Evolutionary conservation across 2,888 invertebrate species (phyloP).

Genomic region (Erebia aethiops): DNA sequence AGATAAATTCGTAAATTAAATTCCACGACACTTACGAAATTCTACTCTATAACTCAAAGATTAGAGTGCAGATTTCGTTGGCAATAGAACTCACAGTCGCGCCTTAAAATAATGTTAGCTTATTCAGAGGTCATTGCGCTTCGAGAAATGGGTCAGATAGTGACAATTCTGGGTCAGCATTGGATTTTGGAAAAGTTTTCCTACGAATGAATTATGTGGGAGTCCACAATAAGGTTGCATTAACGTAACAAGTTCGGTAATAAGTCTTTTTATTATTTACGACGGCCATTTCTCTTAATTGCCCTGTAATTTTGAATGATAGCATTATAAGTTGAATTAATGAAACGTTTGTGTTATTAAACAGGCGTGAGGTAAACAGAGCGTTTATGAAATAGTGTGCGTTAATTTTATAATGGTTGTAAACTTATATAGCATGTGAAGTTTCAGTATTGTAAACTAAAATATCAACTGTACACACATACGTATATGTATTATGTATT

Average conservation of each 20-base stretch:
- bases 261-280: conserved; percentile 37
- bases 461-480: too few species aligned
- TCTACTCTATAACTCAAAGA: conserved; percentile 45
- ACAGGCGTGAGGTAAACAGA: conserved; percentile 10
- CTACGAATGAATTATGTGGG: conserved; percentile 63
- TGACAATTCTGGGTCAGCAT: conserved; percentile 65
- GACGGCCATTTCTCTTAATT: conserved; percentile 32
- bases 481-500: too few species aligned
- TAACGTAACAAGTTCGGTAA: conserved; percentile 16
- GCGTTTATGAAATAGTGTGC: conserved; percentile 4
- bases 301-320: conserved; percentile 33
- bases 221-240: conserved; percentile 33
- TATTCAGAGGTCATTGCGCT: conserved; percentile 43
- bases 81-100: conserved; percentile 52
- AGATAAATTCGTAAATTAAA: conserved; percentile 81
- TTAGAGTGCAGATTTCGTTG: conserved; percentile 51
- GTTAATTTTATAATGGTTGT: conserved; percentile 14
- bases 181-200: conserved; percentile 60
- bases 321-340: conserved; percentile 29
- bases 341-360: conserved; percentile 16
- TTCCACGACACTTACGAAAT: conserved; percentile 48
- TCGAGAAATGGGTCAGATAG: conserved; percentile 72
- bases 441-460: neutral
- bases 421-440: neutral
- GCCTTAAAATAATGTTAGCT: conserved; percentile 73